These are phyloP conservation scores for Oxystoma pomonae DNA, from an alignment of 2,888 invertebrate species.

Conservation along the genomic window DNA sequence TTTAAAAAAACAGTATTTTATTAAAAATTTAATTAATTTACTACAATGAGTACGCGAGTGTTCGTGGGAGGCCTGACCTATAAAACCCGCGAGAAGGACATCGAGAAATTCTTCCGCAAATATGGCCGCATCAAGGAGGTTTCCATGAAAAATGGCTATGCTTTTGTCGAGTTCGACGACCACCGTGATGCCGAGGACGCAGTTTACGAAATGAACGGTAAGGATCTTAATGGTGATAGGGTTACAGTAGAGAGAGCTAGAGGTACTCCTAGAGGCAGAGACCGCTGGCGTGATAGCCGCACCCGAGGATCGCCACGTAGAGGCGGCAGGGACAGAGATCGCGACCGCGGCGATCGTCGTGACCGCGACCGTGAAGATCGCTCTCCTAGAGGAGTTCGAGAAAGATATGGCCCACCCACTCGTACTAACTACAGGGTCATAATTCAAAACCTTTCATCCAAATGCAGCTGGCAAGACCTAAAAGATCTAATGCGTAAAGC, in stretches of 20 bases:
- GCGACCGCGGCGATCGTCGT: conserved; percentile 22
- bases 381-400: conserved; percentile 51
- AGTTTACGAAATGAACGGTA: conserved; percentile 96
- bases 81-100: conserved; percentile 85
- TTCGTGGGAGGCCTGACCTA: conserved; percentile 84
- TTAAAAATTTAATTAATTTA: no score
- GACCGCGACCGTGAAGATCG: conserved; percentile 48
- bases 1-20: no score
- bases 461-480: conserved; percentile 99
- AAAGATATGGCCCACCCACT: conserved; percentile 94
- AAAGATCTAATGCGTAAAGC: conserved; percentile 98
- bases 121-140: conserved; percentile 92
- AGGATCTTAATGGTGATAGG: conserved; percentile 91
- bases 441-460: conserved; percentile 96
- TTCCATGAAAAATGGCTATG: conserved; percentile 95
- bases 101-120: conserved; percentile 95
- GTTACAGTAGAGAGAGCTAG: conserved; percentile 82
- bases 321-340: conserved; percentile 13
- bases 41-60: conserved; percentile 68
- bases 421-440: conserved; percentile 95
- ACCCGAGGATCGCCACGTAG: conserved; percentile 48
- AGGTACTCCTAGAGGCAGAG: conserved; percentile 67
- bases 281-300: conserved; percentile 66
- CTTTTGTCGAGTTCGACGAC: conserved; percentile 98
- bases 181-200: conserved; percentile 98